phyloP scores from a whole-genome alignment of 2,113 vertebrate genomes.

The Oenanthe oenanthe region DNA sequence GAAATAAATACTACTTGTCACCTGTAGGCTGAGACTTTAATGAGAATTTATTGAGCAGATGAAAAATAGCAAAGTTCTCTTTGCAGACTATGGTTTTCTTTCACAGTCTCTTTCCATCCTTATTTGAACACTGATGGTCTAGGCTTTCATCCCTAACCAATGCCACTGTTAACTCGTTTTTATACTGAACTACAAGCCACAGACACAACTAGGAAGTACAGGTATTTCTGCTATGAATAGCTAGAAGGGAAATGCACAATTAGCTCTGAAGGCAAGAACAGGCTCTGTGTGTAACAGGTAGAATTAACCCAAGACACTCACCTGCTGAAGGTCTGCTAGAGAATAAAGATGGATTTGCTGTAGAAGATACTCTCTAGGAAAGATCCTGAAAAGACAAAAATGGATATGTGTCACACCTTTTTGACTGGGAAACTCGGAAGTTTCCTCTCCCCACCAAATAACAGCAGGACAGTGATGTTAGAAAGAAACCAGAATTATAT shows the following conservation, averaged over 20 bases:
- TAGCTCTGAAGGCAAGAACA: background rate
- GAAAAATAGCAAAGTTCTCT: background rate
- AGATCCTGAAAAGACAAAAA: slow-evolving; percentile 84
- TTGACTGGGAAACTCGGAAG: background rate
- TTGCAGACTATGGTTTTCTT: background rate
- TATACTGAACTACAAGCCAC: background rate
- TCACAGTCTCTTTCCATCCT: background rate
- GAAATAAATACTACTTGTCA: background rate
- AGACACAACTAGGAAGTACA: background rate
- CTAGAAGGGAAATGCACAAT: background rate
- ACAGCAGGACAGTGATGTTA: background rate
- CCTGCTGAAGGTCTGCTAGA: slow-evolving; percentile 95
- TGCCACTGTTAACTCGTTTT: background rate
- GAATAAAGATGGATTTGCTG: slow-evolving; percentile 98
- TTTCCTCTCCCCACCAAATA: background rate
- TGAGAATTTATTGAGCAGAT: background rate
- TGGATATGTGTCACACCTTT: background rate
- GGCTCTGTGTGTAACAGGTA: background rate
- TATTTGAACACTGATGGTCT: background rate
- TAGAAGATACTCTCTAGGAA: slow-evolving; percentile 95
- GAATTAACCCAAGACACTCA: slow-evolving; percentile 53
- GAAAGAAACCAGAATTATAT: background rate
- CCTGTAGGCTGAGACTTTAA: background rate
- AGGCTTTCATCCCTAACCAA: background rate
- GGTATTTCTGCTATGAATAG: background rate